A percentile compares a stretch with the other conserved stretches of the same genome.
phyloP scores from a whole-genome alignment of 2,888 invertebrate genomes.

The Platycheirus albimanus region DNA sequence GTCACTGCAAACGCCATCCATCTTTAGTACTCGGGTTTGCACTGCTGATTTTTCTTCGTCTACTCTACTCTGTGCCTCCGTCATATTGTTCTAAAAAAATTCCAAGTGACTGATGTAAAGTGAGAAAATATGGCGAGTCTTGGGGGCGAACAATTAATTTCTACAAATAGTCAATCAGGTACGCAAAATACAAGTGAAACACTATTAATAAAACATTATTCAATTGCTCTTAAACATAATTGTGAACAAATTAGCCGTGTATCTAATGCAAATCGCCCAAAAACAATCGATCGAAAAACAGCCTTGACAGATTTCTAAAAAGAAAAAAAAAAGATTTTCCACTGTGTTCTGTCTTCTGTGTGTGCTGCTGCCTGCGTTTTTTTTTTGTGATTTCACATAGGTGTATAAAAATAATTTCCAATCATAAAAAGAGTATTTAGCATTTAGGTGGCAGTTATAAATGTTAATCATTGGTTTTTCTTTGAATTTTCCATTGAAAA shows the following conservation, averaged over 20 bases:
- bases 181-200: slow-evolving; percentile 77
- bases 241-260: slow-evolving; percentile 35
- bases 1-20: slow-evolving; percentile 22
- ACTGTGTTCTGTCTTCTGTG: slow-evolving; percentile 37
- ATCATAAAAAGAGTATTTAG: slow-evolving; percentile 44
- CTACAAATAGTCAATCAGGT: slow-evolving; percentile 82
- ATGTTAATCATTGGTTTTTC: slow-evolving; percentile 31
- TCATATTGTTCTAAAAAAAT: slow-evolving; percentile 80
- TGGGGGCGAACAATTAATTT: slow-evolving; percentile 83
- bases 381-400: slow-evolving; percentile 46
- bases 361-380: slow-evolving; percentile 54
- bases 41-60: slow-evolving; percentile 75
- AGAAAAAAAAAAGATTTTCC: slow-evolving; percentile 58
- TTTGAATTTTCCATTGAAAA: not conserved
- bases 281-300: slow-evolving; percentile 78
- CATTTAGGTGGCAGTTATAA: slow-evolving; percentile 48
- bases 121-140: slow-evolving; percentile 83
- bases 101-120: slow-evolving; percentile 80
- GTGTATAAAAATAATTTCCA: slow-evolving; percentile 56
- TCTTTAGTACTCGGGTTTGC: slow-evolving; percentile 75
- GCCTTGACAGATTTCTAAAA: slow-evolving; percentile 76
- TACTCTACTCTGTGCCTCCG: slow-evolving; percentile 75
- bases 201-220: slow-evolving; percentile 75
- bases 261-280: slow-evolving; percentile 49
- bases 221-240: slow-evolving; percentile 21